Evolutionary conservation across 1,140 invertebrate genomes (phyloP).

Genomic region (Leptinotarsa texana): DNA sequence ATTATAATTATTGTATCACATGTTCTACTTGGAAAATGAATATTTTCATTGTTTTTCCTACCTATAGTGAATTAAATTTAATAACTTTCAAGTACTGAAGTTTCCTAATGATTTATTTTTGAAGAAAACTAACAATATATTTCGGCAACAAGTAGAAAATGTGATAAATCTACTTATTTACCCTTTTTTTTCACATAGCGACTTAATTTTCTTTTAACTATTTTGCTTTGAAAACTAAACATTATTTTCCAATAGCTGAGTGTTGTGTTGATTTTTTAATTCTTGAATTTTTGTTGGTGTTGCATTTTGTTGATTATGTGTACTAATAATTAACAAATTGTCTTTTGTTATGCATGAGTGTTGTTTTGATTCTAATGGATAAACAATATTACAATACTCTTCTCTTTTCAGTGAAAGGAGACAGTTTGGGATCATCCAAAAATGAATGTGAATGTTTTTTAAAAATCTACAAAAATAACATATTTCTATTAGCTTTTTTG

Average conservation of each 20-base stretch:
- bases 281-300: conserved; percentile 24
- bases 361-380: conserved; percentile 4
- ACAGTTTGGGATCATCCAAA: conserved; percentile 22
- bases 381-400: conserved; percentile 18
- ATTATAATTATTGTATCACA: too few relatives aligned
- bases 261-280: conserved; percentile 9
- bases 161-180: neutral
- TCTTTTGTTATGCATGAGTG: conserved; percentile 23
- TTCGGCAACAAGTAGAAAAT: neutral
- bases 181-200: neutral
- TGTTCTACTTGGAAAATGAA: too few relatives aligned
- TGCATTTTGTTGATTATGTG: conserved; percentile 30
- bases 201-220: neutral
- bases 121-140: too few relatives aligned
- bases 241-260: neutral
- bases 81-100: too few relatives aligned
- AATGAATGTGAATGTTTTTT: conserved; percentile 16
- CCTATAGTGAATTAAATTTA: too few relatives aligned
- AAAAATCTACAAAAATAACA: conserved; percentile 24
- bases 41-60: too few relatives aligned
- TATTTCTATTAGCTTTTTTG: conserved; percentile 23
- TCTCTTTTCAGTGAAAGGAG: conserved; percentile 27
- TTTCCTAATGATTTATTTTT: too few relatives aligned
- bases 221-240: neutral
- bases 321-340: conserved; percentile 27